Evolutionary conservation across 2,113 vertebrate genomes (phyloP).

Genomic region (Centropus unirufus): DNA sequence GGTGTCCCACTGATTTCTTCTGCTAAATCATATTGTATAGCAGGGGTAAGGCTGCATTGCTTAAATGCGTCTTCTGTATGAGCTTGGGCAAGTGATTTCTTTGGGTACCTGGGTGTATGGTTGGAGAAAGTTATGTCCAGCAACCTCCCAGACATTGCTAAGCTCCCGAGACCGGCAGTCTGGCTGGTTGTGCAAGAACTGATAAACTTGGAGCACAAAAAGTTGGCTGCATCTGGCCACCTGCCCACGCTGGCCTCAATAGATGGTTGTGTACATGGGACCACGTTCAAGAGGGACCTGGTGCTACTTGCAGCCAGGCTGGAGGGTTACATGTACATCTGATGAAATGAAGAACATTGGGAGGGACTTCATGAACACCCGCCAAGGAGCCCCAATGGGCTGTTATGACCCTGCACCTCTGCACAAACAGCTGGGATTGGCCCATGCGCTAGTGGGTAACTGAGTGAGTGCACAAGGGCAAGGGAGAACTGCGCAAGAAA

Average conservation of each 20-base stretch:
- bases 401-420: accelerated
- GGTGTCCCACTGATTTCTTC: neutral
- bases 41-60: neutral
- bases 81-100: neutral
- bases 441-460: accelerated
- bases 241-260: neutral
- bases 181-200: neutral
- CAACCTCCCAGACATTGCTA: neutral
- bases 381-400: neutral
- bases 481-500: neutral
- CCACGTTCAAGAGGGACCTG: neutral
- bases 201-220: neutral
- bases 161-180: neutral
- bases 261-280: neutral
- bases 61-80: neutral
- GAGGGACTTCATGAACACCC: neutral
- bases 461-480: neutral
- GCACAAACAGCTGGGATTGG: neutral
- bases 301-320: neutral
- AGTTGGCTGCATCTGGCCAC: neutral
- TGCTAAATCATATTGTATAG: neutral
- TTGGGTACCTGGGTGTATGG: neutral
- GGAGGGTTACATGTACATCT: neutral
- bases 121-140: neutral
- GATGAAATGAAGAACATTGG: neutral